A percentile compares a stretch with the other conserved stretches of the same genome.
These are phyloP conservation scores for Eilema depressum DNA, from an alignment of 2,888 invertebrate genomes.

Conservation along the genomic window DNA sequence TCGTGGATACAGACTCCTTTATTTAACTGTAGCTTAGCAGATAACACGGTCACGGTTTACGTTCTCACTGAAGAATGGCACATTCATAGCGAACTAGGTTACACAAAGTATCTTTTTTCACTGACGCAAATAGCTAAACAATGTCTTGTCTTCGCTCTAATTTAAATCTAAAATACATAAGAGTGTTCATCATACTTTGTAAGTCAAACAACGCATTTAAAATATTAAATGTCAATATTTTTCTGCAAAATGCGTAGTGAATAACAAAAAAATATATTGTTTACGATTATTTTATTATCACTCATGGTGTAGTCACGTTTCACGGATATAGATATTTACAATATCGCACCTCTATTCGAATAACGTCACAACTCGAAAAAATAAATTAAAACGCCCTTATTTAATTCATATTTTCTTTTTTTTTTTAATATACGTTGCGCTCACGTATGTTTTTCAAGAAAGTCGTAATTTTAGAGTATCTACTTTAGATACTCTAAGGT, in stretches of 20 bases:
- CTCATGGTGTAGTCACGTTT: constrained; percentile 3
- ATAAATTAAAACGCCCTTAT: neutral
- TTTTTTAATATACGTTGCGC: neutral
- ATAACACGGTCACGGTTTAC: neutral
- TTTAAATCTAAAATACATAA: constrained; percentile 12
- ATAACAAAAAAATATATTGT: constrained; percentile 31
- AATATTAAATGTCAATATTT: constrained; percentile 23
- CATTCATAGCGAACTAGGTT: neutral
- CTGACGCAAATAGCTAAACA: neutral
- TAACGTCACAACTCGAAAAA: constrained; percentile 8
- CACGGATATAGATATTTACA: neutral
- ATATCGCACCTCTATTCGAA: neutral
- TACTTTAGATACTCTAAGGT: no score
- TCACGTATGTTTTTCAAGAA: neutral
- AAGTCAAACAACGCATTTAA: constrained; percentile 22
- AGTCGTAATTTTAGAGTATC: neutral
- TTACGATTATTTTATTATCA: constrained; percentile 20
- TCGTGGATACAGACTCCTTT: neutral
- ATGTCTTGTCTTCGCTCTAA: constrained; percentile 1
- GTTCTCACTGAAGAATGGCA: neutral
- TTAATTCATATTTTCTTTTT: neutral
- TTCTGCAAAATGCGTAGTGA: constrained; percentile 34
- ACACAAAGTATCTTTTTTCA: neutral
- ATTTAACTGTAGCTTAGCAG: neutral
- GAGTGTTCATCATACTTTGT: neutral